Percentiles rank a stretch among this genome's conserved stretches.
These are phyloP conservation scores for Rostrhamus sociabilis DNA, from an alignment of 2,797 vertebrate genomes.

Conservation along the genomic window DNA sequence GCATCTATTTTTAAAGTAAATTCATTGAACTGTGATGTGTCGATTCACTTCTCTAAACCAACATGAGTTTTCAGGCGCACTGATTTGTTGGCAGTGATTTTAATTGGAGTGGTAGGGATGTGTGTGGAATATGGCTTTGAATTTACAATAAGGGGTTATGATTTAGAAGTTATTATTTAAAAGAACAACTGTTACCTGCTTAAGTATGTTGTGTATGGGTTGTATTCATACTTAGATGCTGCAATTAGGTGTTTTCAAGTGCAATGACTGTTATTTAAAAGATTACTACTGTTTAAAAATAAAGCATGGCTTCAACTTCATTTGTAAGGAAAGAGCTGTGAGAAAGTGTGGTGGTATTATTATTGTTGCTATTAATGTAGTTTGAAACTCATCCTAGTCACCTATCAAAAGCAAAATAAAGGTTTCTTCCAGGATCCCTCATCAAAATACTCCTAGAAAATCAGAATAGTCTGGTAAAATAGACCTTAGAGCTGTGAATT, in stretches of 20 bases:
- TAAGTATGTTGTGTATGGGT: neutral
- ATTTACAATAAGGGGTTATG: neutral
- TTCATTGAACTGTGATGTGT: neutral
- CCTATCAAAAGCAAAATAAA: neutral
- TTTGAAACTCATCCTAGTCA: neutral
- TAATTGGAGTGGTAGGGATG: neutral
- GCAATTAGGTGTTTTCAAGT: neutral
- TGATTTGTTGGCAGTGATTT: neutral
- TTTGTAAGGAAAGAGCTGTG: neutral
- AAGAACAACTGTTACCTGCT: neutral
- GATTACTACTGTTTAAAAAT: neutral
- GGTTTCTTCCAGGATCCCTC: neutral
- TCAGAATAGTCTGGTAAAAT: neutral
- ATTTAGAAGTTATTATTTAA: neutral
- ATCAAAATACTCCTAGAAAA: neutral
- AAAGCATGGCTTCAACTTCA: neutral
- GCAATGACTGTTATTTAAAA: neutral
- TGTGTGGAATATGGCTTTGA: neutral
- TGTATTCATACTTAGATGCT: neutral
- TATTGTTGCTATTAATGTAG: neutral
- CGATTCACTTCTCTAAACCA: neutral
- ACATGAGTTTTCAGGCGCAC: rapidly evolving
- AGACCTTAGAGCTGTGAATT: neutral
- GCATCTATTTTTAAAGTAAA: neutral
- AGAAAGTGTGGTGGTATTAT: neutral